Base-by-base conservation (phyloP, 2,888 invertebrate genomes). In the Metopia argyrocephala region DNA sequence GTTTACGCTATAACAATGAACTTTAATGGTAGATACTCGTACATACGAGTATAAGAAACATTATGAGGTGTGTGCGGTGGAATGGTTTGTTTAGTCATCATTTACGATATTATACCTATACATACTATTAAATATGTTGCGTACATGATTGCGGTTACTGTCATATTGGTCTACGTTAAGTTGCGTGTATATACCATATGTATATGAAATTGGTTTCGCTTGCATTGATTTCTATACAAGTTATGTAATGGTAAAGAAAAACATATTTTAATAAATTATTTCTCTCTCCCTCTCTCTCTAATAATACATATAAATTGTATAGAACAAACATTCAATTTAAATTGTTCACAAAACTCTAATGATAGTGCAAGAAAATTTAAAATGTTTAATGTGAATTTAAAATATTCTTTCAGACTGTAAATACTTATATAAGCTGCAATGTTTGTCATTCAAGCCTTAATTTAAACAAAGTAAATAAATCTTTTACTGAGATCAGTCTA, bases 11-110 rank as follows among this genome's bases (percentile, higher is more conserved):
- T 71, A 57, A 57, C 52, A 75, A 64, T 75, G 74, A 69, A 79
- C 69, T 75, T 65, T 69, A 70, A 73, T 61, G n/a, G n/a, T n/a
- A n/a, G n/a, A n/a, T n/a, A n/a, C n/a, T n/a, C n/a, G n/a, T n/a
- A n/a, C n/a, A n/a, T n/a, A n/a, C n/a, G n/a, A 46, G 73, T 56
- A 62, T 56, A 74, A 69, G 61, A 64, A 79, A 79, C 21, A 75
- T 75, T 52, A 54, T 79, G 59, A 65, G 64, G 57, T 69, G 71
- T 71, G 52, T 31, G 38, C 15, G 31, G 12, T 31, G 3, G 38
- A 15, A 38, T 38, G 15, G 62, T 62, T 71, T 66, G 46, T 66
- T 70, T 45, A 65, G 50, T 69, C 69, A 50, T 25, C 28, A 64
- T 66, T 66, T 62, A 38, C 64, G n/a, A n/a, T n/a, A n/a, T n/a